Base-by-base conservation (phyloP, 2,113 vertebrate species). In the Scomber colias region DNA sequence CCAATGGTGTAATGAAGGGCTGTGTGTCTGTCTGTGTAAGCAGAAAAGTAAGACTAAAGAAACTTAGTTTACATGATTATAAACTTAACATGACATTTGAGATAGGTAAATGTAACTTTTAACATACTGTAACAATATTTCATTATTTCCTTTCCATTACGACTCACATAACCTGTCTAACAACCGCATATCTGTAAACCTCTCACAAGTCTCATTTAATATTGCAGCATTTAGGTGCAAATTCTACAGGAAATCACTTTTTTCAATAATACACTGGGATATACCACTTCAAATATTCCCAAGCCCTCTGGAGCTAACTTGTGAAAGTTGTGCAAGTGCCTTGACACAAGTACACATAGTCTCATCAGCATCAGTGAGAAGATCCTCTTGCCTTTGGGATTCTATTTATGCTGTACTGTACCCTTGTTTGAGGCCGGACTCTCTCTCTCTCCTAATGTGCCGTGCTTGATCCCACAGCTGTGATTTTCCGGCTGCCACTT, bases 401-500 rank as follows among this genome's bases (percentile, higher is more conserved):
- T 65, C 35, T 65, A 46, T 75, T 85, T 40, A 71, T 49, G 65
- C 71, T 51, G 21, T 79, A 82, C 84, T 83, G 79, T 81, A 91
- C 46, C 30, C 53, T 46, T 40, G 65, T 79, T 68, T 78, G 68
- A 54, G 76, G 50, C 69, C 59, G 15, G 68, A 81, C 70, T 87
- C 79, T 71, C 65, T 80, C 61, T 64, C 77, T 40, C 35, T 40
- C 35, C 78, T 92, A 89, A 91, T 91, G 74, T 76, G 86, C 65
- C 71, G 14, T 89, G 89, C 87, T 89, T 90, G 84, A 90, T 90
- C 89, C 84, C 88, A 76, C 90, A 92, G 89, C 83, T 91, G 87
- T 86, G 88, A 94, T 93, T 94, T 94, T 93, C 89, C 88, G 88
- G 90, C 92, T 94, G 92, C 92, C 92, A 93, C 89, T 94, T 94